Conservation (phyloP, 2,888 invertebrate species). For the Cylloceria caligata region DNA sequence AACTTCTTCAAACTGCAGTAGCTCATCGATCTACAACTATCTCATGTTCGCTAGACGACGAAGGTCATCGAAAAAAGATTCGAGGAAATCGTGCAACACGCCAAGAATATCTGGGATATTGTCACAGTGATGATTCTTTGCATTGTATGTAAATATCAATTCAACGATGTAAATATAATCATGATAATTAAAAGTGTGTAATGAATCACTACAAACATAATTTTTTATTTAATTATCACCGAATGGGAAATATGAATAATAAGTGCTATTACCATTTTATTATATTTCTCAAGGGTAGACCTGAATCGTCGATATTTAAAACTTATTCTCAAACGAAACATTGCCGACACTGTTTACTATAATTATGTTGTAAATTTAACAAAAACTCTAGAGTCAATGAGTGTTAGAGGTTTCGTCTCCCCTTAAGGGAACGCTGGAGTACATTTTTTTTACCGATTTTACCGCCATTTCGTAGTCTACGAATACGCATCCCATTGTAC, state of each 20-base stretch:
- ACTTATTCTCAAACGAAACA: neutral
- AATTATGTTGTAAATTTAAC: neutral
- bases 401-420: no score
- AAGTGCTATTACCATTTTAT: no score
- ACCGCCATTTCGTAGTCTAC: no score
- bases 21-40: slow-evolving; percentile 44
- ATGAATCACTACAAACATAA: neutral
- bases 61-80: slow-evolving; percentile 17
- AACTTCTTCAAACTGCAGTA: slow-evolving; percentile 46
- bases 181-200: neutral
- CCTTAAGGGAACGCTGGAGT: no score
- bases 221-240: neutral
- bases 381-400: no score
- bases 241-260: no score
- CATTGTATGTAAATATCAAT: no score
- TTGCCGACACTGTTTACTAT: neutral
- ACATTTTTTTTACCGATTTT: no score
- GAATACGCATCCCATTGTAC: no score
- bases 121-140: neutral
- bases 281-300: no score
- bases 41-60: slow-evolving; percentile 31
- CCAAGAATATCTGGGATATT: neutral
- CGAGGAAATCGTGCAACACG: neutral
- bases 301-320: no score
- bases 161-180: slow-evolving; percentile 7